Conservation (phyloP, 1,140 invertebrate species). For the Drosophila ananassae region DNA sequence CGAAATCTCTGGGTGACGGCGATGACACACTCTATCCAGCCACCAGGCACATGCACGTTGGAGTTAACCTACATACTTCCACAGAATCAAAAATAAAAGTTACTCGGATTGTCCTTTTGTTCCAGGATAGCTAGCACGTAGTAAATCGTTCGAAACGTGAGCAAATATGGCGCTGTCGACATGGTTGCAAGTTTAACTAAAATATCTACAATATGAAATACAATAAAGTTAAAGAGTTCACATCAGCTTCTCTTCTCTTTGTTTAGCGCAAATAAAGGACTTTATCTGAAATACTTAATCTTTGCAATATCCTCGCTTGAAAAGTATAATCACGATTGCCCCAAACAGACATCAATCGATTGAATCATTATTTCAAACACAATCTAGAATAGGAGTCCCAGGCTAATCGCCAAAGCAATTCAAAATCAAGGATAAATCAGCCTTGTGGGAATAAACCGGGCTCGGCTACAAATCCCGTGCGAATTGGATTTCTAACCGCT, state of each 20-base stretch:
- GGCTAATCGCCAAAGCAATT: slow-evolving; percentile 31
- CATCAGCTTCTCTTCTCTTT: slow-evolving; percentile 49
- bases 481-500: slow-evolving; percentile 38
- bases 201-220: slow-evolving; percentile 48
- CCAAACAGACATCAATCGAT: slow-evolving; percentile 7
- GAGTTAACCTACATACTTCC: slow-evolving; percentile 18
- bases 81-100: slow-evolving; percentile 9
- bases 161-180: slow-evolving; percentile 65
- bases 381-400: slow-evolving; percentile 8
- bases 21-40: slow-evolving; percentile 3
- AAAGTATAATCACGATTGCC: no score
- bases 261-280: slow-evolving; percentile 73
- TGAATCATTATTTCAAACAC: neutral
- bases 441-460: slow-evolving; percentile 10
- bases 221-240: slow-evolving; percentile 20
- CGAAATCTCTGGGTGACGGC: slow-evolving; percentile 5
- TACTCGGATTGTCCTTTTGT: slow-evolving; percentile 56
- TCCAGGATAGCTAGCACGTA: slow-evolving; percentile 59
- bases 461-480: slow-evolving; percentile 26
- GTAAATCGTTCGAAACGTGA: slow-evolving; percentile 62
- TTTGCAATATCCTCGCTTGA: no score
- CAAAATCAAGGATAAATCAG: slow-evolving; percentile 37
- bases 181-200: slow-evolving; percentile 20
- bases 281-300: slow-evolving; percentile 55
- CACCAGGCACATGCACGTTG: slow-evolving; percentile 19